Evolutionary conservation across 2,797 vertebrate genomes (phyloP).

Genomic region (Phrynocephalus guinanensis): DNA sequence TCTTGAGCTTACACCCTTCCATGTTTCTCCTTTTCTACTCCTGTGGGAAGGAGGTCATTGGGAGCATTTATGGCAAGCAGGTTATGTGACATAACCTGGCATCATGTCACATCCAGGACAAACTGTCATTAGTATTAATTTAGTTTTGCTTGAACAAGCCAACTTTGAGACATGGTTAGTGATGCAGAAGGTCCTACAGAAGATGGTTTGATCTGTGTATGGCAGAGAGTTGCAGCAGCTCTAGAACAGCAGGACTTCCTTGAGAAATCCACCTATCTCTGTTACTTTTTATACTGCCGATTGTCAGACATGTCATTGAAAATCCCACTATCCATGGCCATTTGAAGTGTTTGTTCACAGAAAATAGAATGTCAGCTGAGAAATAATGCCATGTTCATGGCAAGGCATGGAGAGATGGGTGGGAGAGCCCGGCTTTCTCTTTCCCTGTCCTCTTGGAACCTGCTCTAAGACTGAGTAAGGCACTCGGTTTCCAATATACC

Average conservation of each 20-base stretch:
- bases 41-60: not conserved
- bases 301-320: not conserved
- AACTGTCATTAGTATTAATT: not conserved
- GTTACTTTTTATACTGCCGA: not conserved
- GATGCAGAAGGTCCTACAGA: not conserved
- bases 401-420: not conserved
- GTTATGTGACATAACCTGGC: not conserved
- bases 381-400: not conserved
- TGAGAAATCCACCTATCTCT: not conserved
- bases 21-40: not conserved
- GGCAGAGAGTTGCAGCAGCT: too few relatives aligned
- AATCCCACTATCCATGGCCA: not conserved
- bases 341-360: not conserved
- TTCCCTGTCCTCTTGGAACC: not conserved
- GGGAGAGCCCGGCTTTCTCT: not conserved
- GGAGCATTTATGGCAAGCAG: not conserved
- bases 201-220: not conserved
- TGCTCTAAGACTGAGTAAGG: too few relatives aligned
- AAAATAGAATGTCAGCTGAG: not conserved
- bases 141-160: not conserved
- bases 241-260: not conserved
- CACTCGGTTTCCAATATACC: too few relatives aligned
- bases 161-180: not conserved
- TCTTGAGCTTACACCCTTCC: not conserved
- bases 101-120: not conserved